Conservation (phyloP, 2,888 invertebrate genomes). For the Nasonia oneida region DNA sequence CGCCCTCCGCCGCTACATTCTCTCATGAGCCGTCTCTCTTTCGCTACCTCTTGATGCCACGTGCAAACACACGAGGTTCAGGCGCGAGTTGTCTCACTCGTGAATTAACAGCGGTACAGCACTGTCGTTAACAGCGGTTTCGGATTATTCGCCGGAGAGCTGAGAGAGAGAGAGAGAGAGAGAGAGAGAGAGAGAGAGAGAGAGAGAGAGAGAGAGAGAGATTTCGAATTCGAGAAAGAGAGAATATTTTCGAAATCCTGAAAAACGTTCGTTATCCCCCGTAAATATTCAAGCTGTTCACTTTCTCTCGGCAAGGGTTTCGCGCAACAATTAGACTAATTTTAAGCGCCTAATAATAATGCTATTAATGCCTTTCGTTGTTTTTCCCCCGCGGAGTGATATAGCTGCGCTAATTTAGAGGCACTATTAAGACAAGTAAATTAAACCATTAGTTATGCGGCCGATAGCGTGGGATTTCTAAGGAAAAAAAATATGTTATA, state of each 20-base stretch:
- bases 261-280: neutral
- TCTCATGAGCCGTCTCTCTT: neutral
- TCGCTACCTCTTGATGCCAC: slow-evolving; percentile 20
- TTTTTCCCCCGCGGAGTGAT: neutral
- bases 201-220: neutral
- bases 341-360: slow-evolving; percentile 3
- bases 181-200: neutral
- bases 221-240: too few relatives aligned
- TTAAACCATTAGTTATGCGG: slow-evolving; percentile 30
- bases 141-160: slow-evolving; percentile 5
- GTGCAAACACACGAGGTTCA: slow-evolving; percentile 15
- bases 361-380: neutral
- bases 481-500: neutral
- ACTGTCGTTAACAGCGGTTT: slow-evolving; percentile 21
- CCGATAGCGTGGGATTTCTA: slow-evolving; percentile 12
- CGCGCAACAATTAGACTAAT: slow-evolving; percentile 12
- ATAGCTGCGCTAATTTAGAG: slow-evolving; percentile 16
- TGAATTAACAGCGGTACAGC: slow-evolving; percentile 16
- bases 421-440: slow-evolving; percentile 33
- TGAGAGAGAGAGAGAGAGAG: neutral
- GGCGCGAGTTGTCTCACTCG: neutral
- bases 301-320: neutral
- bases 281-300: neutral
- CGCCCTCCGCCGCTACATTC: neutral
- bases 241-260: slow-evolving; percentile 19